Conservation (phyloP, 2,797 vertebrate genomes). For the Diplodus puntazzo region DNA sequence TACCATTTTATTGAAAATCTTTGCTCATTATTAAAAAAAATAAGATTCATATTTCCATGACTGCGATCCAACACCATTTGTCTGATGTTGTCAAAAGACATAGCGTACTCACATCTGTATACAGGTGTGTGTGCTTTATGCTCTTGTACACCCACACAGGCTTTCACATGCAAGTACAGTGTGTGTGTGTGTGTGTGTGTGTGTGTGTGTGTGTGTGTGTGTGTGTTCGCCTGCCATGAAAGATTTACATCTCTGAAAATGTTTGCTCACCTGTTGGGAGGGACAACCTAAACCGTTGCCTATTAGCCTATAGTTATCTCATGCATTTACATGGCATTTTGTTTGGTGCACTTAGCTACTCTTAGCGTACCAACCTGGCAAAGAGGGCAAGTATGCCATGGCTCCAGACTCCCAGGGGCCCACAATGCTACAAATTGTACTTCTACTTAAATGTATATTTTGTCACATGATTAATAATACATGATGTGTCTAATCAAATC, state of each 20-base stretch:
- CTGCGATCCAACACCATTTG: neutral
- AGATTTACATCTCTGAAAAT: neutral
- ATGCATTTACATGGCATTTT: neutral
- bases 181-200: constrained; percentile 1
- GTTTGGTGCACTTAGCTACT: neutral
- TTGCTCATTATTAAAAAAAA: neutral
- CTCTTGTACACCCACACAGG: neutral
- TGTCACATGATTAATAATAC: neutral
- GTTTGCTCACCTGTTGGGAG: neutral
- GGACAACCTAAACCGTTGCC: neutral
- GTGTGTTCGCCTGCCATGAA: constrained; percentile 4
- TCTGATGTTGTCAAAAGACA: constrained; percentile 1
- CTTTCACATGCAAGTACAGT: constrained; percentile 6
- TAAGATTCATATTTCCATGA: neutral
- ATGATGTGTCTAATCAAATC: neutral
- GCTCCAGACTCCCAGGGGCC: neutral
- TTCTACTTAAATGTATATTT: too few relatives aligned
- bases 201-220: neutral
- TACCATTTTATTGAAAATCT: neutral
- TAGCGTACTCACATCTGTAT: neutral
- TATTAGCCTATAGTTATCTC: neutral
- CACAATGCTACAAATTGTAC: too few relatives aligned
- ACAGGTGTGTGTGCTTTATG: neutral
- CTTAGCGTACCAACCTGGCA: neutral
- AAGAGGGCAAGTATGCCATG: neutral